Evolutionary conservation across 2,113 vertebrate genomes (phyloP), one percentile per base, ranked within the genome.

Genomic region (Anoplopoma fimbria): DNA sequence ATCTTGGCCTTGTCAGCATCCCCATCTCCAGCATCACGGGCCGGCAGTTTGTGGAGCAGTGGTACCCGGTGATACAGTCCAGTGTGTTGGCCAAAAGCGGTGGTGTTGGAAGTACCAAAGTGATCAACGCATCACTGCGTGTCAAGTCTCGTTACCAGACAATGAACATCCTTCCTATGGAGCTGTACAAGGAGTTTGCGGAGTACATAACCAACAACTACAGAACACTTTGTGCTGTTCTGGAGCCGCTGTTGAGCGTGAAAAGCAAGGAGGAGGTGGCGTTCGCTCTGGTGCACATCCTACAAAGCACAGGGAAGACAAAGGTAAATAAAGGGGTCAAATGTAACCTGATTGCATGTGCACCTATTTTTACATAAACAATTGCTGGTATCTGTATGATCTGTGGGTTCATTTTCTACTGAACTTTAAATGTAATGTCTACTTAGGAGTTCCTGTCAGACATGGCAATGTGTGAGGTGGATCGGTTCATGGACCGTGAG

Each of bases 161-260:
- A 15, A 99, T 99, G 98, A 99, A 97, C 93, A 99, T 99, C 94
- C 96, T 99, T n/a, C 98, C 98, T 42, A 99, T 99, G 97, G 98
- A 99, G 95, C 96, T 99, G 61, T 99, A 99, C 91, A 99, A 99
- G 89, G 98, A 99, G 94, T 99, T 99, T 9, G 98, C 98, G 0
- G 98, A 99, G 94, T 99, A 98, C 19, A 97, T 98, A 65, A 99
- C 98, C 92, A 99, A 98, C 93, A 98, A 99, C 77, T 99, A 98
- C 87, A 95, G 97, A 69, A 98, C 97, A 93, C 95, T 99, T 9
- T 99, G 98, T 33, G 96, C 96, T 0, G 97, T 99, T 0, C 88
- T 99, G 92, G 98, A 99, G 92, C 97, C 98, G 0, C 97, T 98
- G 84, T 85, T 99, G 45, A 98, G 97, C 10, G 98, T 98, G 31